phyloP scores from a whole-genome alignment of 2,888 invertebrate genomes.

The Xanthorhoe spadicearia region DNA sequence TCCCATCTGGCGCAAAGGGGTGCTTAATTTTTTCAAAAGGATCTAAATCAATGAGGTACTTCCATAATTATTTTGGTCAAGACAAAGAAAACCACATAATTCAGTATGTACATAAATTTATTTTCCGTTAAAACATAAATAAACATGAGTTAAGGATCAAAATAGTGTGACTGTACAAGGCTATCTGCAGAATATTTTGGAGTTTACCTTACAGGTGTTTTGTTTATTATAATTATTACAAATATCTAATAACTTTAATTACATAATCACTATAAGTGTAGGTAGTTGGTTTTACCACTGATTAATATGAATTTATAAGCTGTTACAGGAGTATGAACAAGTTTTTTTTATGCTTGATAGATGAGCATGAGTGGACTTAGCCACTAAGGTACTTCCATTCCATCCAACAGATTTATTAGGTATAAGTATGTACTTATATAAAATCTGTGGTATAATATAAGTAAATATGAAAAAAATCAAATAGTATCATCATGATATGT shows the following conservation, averaged over 20 bases:
- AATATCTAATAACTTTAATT: not conserved
- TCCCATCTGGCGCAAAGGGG: too few species aligned
- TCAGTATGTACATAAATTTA: slow-evolving; percentile 63
- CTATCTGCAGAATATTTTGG: slow-evolving; percentile 6
- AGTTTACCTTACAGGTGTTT: slow-evolving; percentile 6
- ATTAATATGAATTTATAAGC: slow-evolving; percentile 1
- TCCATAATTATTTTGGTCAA: too few species aligned
- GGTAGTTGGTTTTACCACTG: slow-evolving; percentile 7
- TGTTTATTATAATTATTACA: not conserved
- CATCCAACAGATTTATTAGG: too few species aligned
- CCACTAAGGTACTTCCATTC: too few species aligned
- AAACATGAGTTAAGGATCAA: slow-evolving; percentile 56
- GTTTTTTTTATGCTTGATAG: too few species aligned
- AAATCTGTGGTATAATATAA: not conserved
- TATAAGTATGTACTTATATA: too few species aligned
- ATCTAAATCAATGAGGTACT: not conserved
- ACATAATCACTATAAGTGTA: not conserved
- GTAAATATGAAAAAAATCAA: too few species aligned
- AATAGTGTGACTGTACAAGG: slow-evolving; percentile 43
- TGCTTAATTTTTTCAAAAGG: too few species aligned
- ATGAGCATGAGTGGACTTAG: too few species aligned
- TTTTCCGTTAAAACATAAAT: slow-evolving; percentile 62
- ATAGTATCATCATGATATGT: not conserved
- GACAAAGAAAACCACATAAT: slow-evolving; percentile 42
- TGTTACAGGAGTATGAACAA: too few species aligned